These are phyloP conservation scores for Novumbra hubbsi DNA, from an alignment of 2,797 vertebrate species.

Conservation along the genomic window DNA sequence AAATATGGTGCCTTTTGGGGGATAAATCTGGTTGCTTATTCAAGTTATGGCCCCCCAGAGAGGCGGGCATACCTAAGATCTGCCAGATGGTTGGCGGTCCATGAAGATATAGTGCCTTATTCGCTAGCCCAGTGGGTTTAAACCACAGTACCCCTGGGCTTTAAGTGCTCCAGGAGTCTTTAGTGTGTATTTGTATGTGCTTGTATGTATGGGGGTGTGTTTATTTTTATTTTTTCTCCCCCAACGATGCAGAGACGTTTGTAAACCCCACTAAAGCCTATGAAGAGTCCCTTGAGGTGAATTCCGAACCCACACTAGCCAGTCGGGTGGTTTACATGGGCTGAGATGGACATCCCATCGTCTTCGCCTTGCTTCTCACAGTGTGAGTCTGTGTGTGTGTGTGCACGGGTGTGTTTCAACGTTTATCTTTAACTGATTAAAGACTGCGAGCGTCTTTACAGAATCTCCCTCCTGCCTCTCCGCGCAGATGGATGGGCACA, in stretches of 20 bases:
- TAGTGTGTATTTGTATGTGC: too few relatives aligned
- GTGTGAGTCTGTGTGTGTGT: too few relatives aligned
- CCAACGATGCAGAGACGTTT: neutral
- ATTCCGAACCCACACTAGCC: neutral
- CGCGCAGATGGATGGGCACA: neutral
- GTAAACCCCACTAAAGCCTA: neutral
- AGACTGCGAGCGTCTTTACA: neutral
- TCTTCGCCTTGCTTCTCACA: neutral
- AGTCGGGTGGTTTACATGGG: neutral
- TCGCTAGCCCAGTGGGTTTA: neutral
- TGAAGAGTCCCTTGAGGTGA: neutral
- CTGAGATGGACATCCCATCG: neutral
- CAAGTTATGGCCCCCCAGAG: too few relatives aligned
- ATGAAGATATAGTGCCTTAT: neutral
- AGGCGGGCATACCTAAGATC: too few relatives aligned
- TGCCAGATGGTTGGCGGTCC: neutral
- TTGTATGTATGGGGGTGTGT: too few relatives aligned
- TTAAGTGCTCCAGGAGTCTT: neutral
- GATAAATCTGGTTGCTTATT: too few relatives aligned
- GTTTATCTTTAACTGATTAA: neutral
- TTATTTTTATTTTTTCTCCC: neutral
- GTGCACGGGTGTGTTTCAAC: neutral
- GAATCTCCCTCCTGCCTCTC: neutral
- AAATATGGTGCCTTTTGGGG: too few relatives aligned
- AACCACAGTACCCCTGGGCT: neutral